These are phyloP conservation scores for Camponotus pennsylvanicus DNA, from an alignment of 1,140 invertebrate genomes.

Conservation along the genomic window DNA sequence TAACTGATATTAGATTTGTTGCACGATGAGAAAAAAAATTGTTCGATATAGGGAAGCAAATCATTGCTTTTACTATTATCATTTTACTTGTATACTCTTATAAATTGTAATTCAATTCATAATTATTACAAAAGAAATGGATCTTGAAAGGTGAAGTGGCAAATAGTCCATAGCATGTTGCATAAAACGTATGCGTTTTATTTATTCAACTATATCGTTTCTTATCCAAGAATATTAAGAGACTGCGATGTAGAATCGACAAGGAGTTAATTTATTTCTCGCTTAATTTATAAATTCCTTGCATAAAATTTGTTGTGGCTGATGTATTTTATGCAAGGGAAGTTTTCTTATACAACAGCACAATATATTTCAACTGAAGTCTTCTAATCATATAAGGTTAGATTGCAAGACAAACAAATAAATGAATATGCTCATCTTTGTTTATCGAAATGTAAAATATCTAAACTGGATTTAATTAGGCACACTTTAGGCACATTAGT, in stretches of 20 bases:
- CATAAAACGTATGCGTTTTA: slow-evolving; percentile 24
- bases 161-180: neutral
- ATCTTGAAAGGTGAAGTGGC: neutral
- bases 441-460: neutral
- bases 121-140: slow-evolving; percentile 1
- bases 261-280: slow-evolving; percentile 8
- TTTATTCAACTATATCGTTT: slow-evolving; percentile 34
- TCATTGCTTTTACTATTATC: neutral
- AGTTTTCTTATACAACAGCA: slow-evolving; percentile 4
- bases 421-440: neutral
- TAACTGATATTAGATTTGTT: slow-evolving; percentile 46
- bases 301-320: neutral
- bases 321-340: slow-evolving; percentile 6
- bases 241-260: slow-evolving; percentile 35
- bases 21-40: neutral
- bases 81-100: slow-evolving; percentile 9
- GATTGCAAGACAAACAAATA: neutral
- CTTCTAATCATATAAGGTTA: slow-evolving; percentile 34
- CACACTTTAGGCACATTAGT: neutral
- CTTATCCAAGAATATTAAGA: slow-evolving; percentile 35
- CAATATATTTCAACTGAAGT: slow-evolving; percentile 44
- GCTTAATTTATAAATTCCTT: slow-evolving; percentile 27
- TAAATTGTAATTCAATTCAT: neutral
- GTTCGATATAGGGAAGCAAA: neutral
- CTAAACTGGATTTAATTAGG: slow-evolving; percentile 68